Evolutionary conservation across 2,113 vertebrate species (phyloP).

Genomic region (Corythoichthys haematopterus): DNA sequence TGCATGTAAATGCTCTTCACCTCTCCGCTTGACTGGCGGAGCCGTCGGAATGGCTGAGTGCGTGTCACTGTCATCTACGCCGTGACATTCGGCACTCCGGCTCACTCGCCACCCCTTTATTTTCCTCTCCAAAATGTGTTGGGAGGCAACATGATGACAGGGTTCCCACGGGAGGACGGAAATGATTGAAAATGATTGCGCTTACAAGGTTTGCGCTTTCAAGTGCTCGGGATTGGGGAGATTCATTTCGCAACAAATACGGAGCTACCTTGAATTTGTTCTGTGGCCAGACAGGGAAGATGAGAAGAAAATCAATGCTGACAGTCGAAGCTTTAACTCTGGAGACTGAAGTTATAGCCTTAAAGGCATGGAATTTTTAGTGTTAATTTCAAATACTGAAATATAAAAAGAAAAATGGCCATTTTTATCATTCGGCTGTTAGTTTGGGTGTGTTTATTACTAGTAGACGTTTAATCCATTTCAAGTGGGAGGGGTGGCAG

Average conservation of each 20-base stretch:
- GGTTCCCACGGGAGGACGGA: conserved; percentile 7
- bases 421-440: too few relatives aligned
- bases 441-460: too few relatives aligned
- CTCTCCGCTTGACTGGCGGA: conserved; percentile 57
- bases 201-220: conserved; percentile 11
- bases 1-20: conserved; percentile 75
- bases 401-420: too few relatives aligned
- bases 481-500: too few relatives aligned
- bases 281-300: background rate
- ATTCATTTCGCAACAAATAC: background rate
- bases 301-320: too few relatives aligned
- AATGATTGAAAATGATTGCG: conserved; percentile 29
- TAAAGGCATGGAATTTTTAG: too few relatives aligned
- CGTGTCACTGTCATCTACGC: conserved; percentile 64
- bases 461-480: too few relatives aligned
- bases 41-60: conserved; percentile 67
- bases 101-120: conserved; percentile 41
- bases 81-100: conserved; percentile 59
- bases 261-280: background rate
- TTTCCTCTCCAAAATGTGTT: conserved; percentile 45
- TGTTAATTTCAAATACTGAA: too few relatives aligned
- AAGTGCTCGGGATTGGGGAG: background rate
- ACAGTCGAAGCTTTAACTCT: too few relatives aligned
- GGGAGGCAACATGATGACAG: conserved; percentile 14
- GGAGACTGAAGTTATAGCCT: too few relatives aligned